Evolutionary conservation across 2,888 invertebrate species (phyloP).

Genomic region (Tribolium freemani): DNA sequence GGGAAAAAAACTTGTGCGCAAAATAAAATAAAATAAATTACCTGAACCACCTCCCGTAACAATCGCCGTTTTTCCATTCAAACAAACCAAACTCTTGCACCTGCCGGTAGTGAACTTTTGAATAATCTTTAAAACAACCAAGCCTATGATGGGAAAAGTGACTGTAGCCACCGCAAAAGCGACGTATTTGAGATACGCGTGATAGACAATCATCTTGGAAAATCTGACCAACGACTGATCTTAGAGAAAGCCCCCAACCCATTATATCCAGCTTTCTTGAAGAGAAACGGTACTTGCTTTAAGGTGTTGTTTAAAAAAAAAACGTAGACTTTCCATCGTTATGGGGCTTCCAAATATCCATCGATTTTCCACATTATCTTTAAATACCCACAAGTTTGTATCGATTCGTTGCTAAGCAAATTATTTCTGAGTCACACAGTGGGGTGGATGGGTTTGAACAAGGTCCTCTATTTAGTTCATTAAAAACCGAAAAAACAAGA

Average conservation of each 20-base stretch:
- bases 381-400: constrained; percentile 56
- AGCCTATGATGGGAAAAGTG: constrained; percentile 54
- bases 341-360: constrained; percentile 14
- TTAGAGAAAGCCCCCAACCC: constrained; percentile 20
- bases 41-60: constrained; percentile 61
- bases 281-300: constrained; percentile 57
- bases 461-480: constrained; percentile 21
- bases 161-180: constrained; percentile 53
- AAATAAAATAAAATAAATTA: constrained; percentile 39
- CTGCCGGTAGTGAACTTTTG: constrained; percentile 58
- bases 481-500: constrained; percentile 25
- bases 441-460: constrained; percentile 40
- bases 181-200: constrained; percentile 57
- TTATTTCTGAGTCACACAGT: constrained; percentile 56
- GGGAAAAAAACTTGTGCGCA: too few species aligned
- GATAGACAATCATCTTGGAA: constrained; percentile 54
- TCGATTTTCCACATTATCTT: constrained; percentile 33
- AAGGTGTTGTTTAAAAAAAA: constrained; percentile 15
- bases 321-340: constrained; percentile 10
- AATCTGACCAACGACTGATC: constrained; percentile 4
- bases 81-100: constrained; percentile 60
- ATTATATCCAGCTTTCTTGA: constrained; percentile 32
- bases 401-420: constrained; percentile 61
- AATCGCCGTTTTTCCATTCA: constrained; percentile 60
- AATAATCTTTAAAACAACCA: constrained; percentile 57